Evolutionary conservation across 53 echinoderm and acorn worm genomes (phyloP).

Genomic region (Patiria pectinifera): DNA sequence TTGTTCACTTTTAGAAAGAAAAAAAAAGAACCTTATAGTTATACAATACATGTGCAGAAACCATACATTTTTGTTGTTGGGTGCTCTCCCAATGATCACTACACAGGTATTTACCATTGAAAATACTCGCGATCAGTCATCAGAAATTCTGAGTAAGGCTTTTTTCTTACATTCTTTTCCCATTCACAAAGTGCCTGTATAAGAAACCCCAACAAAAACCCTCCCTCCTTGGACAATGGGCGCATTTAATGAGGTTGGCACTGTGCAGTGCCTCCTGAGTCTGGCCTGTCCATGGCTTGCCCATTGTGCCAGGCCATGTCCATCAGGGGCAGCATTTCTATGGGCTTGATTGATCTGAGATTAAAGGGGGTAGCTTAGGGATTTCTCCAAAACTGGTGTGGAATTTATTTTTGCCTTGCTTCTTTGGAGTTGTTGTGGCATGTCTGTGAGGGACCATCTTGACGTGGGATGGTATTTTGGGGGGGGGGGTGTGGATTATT

Average conservation of each 20-base stretch:
- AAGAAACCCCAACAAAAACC: slow-evolving; percentile 12
- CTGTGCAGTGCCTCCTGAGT: slow-evolving; percentile 11
- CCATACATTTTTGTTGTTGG: not conserved
- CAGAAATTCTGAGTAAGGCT: not conserved
- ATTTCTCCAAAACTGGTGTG: not conserved
- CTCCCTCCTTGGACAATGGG: slow-evolving; percentile 2
- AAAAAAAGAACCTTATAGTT: too few species aligned
- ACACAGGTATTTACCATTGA: not conserved
- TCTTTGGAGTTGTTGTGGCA: not conserved
- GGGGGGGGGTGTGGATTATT: too few species aligned
- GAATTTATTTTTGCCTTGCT: not conserved
- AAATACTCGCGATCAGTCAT: not conserved
- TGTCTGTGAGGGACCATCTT: too few species aligned
- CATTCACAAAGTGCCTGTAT: not conserved
- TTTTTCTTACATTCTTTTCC: not conserved
- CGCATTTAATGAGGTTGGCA: slow-evolving; percentile 50
- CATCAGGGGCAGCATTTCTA: slow-evolving; percentile 25
- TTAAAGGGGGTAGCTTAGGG: slow-evolving; percentile 53
- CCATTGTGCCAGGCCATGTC: slow-evolving; percentile 45
- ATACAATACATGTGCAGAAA: not conserved
- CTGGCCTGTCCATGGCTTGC: slow-evolving; percentile 8
- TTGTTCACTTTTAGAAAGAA: too few species aligned
- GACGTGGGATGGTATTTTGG: too few species aligned
- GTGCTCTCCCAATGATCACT: too few species aligned
- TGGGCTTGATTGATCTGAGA: slow-evolving; percentile 50